A percentile compares a stretch with the other conserved stretches of the same genome.
phyloP scores from a whole-genome alignment of 2,888 invertebrate species.

The Temnothorax ravouxi region DNA sequence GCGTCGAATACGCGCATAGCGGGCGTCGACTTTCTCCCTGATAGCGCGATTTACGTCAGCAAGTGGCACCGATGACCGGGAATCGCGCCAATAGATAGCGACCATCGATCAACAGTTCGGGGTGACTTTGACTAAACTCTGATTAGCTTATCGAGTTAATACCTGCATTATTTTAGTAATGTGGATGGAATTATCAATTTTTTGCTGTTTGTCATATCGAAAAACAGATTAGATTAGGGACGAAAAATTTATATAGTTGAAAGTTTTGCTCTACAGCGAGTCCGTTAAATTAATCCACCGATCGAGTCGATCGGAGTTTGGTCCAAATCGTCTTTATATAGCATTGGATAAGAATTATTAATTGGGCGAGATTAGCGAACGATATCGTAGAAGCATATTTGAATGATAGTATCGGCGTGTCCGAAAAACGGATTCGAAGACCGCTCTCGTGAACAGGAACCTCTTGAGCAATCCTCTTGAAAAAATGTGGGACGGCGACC shows the following conservation, averaged over 20 bases:
- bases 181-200: neutral
- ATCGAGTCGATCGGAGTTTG: neutral
- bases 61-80: conserved; percentile 37
- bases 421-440: neutral
- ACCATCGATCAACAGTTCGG: conserved; percentile 11
- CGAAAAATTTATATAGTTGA: neutral
- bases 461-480: neutral
- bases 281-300: neutral
- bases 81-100: conserved; percentile 42
- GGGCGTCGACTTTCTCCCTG: conserved; percentile 69
- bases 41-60: conserved; percentile 68
- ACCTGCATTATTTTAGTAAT: conserved; percentile 13
- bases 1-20: conserved; percentile 13
- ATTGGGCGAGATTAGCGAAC: neutral
- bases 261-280: neutral
- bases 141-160: neutral
- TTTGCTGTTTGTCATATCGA: neutral
- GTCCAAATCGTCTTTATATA: too few relatives aligned
- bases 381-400: neutral
- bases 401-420: neutral
- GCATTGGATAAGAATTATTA: neutral
- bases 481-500: conserved; percentile 38
- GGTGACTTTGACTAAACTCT: neutral
- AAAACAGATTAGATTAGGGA: neutral
- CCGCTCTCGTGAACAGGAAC: neutral